Percentiles rank a stretch among this genome's conserved stretches.
Evolutionary conservation across 2,113 vertebrate genomes (phyloP).

Genomic region (Chloebia gouldiae): DNA sequence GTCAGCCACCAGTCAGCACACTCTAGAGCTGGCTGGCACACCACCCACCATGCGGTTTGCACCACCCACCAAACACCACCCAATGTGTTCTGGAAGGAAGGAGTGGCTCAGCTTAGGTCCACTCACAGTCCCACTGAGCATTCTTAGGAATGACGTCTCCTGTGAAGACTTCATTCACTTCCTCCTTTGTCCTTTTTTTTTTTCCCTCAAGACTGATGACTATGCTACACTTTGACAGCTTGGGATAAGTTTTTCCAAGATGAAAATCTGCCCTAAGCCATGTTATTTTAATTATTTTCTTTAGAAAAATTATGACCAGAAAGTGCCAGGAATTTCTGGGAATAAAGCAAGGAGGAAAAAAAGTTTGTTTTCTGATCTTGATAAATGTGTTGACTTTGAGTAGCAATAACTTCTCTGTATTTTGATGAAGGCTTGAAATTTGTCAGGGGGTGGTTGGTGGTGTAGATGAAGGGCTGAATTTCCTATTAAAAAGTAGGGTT

Average conservation of each 20-base stretch:
- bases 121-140: background rate
- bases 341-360: background rate
- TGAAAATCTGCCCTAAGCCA: background rate
- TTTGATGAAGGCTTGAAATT: background rate
- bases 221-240: background rate
- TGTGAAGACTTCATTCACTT: background rate
- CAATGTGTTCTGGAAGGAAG: rapidly evolving
- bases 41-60: rapidly evolving
- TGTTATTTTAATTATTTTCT: slow-evolving; percentile 27
- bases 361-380: background rate
- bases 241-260: background rate
- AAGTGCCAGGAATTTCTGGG: slow-evolving; percentile 1
- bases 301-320: background rate
- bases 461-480: background rate
- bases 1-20: rapidly evolving
- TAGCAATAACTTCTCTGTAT: background rate
- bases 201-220: background rate
- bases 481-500: background rate
- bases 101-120: background rate
- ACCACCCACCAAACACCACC: background rate
- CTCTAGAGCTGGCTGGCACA: background rate
- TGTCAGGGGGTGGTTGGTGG: background rate
- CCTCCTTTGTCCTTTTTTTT: background rate
- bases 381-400: background rate
- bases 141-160: background rate